These are phyloP conservation scores for Mercenaria mercenaria DNA, from an alignment of 1,140 invertebrate genomes.

Conservation along the genomic window DNA sequence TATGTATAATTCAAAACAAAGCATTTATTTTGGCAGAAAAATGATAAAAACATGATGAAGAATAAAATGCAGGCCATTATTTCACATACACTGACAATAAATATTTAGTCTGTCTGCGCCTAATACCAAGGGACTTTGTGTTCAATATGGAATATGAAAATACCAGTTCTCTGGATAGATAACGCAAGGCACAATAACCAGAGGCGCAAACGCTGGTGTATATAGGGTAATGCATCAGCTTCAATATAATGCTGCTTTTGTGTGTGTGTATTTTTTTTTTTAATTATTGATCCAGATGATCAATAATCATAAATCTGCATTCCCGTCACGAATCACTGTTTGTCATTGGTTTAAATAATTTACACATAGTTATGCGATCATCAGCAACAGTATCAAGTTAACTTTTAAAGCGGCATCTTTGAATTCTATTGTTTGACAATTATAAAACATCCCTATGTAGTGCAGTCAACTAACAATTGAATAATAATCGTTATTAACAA, in stretches of 20 bases:
- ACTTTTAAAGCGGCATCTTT: too few relatives aligned
- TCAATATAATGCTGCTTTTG: neutral
- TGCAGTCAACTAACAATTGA: too few relatives aligned
- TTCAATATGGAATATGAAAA: neutral
- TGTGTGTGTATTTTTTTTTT: too few relatives aligned
- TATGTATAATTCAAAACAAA: neutral
- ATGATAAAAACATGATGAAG: neutral
- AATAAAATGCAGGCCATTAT: conserved; percentile 4
- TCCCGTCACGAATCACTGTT: too few relatives aligned
- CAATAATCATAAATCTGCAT: too few relatives aligned
- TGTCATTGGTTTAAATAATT: too few relatives aligned
- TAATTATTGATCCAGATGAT: too few relatives aligned
- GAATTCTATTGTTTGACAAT: too few relatives aligned
- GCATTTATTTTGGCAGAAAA: neutral
- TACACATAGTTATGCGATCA: too few relatives aligned
- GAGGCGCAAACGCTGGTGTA: neutral
- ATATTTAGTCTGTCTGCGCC: neutral
- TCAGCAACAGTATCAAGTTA: too few relatives aligned
- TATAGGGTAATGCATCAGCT: neutral
- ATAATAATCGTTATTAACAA: too few relatives aligned
- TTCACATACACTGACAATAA: neutral
- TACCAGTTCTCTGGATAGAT: neutral
- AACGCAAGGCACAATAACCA: neutral
- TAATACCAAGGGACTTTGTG: neutral
- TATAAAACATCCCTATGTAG: too few relatives aligned